phyloP scores from a whole-genome alignment of 2,113 vertebrate genomes.

The Nycticorax nycticorax region DNA sequence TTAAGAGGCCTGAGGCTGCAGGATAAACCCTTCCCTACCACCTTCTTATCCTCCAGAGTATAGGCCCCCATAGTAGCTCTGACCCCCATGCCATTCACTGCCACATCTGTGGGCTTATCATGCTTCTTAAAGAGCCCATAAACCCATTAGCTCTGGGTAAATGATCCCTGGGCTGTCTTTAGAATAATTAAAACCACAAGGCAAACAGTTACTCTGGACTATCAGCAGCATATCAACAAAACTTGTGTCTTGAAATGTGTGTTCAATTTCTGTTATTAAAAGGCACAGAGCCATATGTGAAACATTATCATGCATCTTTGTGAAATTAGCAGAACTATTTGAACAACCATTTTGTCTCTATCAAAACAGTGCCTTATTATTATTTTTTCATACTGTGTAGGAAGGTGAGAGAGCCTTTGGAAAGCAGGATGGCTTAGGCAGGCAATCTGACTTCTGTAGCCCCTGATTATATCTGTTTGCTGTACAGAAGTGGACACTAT shows the following conservation, averaged over 20 bases:
- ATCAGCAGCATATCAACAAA: constrained; percentile 79
- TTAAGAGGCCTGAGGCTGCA: constrained; percentile 24
- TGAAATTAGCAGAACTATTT: constrained; percentile 81
- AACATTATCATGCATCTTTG: constrained; percentile 80
- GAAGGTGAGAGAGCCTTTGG: constrained; percentile 44
- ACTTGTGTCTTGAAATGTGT: constrained; percentile 79
- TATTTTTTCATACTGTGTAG: constrained; percentile 38
- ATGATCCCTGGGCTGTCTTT: constrained; percentile 80
- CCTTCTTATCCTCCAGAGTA: not conserved
- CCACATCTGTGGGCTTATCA: constrained; percentile 73
- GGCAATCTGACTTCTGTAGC: not conserved
- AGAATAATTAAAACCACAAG: constrained; percentile 83
- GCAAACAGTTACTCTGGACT: constrained; percentile 71
- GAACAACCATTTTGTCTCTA: constrained; percentile 78
- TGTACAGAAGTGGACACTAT: not conserved
- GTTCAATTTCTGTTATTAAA: constrained; percentile 83
- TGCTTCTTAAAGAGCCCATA: constrained; percentile 54
- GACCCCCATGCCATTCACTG: constrained; percentile 46
- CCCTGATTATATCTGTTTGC: not conserved
- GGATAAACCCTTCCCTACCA: constrained; percentile 10
- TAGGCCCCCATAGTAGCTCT: constrained; percentile 59
- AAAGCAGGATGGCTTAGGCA: not conserved
- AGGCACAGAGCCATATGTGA: constrained; percentile 77
- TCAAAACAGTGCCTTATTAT: constrained; percentile 63
- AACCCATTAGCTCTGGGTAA: constrained; percentile 73